Base-by-base conservation (phyloP, 2,888 invertebrate species). In the Pseudococcus jackbeardsleyi region DNA sequence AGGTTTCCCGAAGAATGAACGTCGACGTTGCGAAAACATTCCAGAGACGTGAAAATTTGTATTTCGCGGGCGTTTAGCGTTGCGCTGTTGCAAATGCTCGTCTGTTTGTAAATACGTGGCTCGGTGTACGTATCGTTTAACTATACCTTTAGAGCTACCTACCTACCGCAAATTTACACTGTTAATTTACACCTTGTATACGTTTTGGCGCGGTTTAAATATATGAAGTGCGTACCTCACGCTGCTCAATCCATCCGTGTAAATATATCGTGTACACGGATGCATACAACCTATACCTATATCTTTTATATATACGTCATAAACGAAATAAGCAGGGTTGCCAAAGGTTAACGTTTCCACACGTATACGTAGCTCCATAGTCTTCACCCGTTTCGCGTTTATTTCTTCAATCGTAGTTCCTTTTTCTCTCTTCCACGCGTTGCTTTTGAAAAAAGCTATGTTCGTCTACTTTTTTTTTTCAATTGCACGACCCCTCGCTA, bases 401-500 rank as follows among this genome's bases (percentile, higher is more conserved):
- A 85, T 54, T 54, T 48, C 54, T 64, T 85, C 85, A 39, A 54
- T 17, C 85, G 33, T 85, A 39, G 33, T 85, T 64, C 46, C 48
- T 85, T 33, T 48, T 64, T 84, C 84, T 84, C 84, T 84, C 84
- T 84, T 84, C 84, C 50, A 54, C 64, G 33, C 85, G 19, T 39
- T 42, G 39, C 85, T 85, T 64, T 68, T 48, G 59, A 85, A 59
- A 59, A 64, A 72, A 33, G 72, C 72, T 72, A 86, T 68, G 68
- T 88, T 82, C 84, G 84, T 88, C 84, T 88, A 19, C 19, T 72
- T 72, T 72, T 39, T 39, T 85, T 85, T 85, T 85, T 85, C 79
- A 82, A 82, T 82, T 82, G 79, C 86, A 68, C 72, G 86, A 86
- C 86, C 86, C 86, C 86, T 86, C 72, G 77, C 72, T 46, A 86